These are phyloP conservation scores for Caenorhabditis sp. DNA, from an alignment of 2,888 invertebrate species.

Conservation along the genomic window DNA sequence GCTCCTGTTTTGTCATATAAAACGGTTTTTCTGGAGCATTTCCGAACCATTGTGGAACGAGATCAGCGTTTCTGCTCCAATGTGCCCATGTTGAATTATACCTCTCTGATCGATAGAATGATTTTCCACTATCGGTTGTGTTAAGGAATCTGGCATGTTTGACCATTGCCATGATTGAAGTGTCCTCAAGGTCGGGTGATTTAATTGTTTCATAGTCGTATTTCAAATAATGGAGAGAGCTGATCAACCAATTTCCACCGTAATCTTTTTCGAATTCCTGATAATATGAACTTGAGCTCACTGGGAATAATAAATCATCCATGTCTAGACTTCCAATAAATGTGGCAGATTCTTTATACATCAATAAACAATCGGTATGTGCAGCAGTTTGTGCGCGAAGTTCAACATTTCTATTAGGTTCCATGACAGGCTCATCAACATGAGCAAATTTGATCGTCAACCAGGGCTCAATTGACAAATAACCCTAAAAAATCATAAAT, in stretches of 20 bases:
- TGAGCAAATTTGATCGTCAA: constrained; percentile 31
- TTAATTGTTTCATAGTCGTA: constrained; percentile 5
- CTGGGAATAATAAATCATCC: constrained; percentile 30
- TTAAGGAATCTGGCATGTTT: constrained; percentile 8
- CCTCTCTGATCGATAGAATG: constrained; percentile 18
- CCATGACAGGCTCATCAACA: constrained; percentile 32
- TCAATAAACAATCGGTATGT: constrained; percentile 49
- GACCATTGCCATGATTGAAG: constrained; percentile 8
- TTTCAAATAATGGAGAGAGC: constrained; percentile 21
- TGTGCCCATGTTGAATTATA: constrained; percentile 36
- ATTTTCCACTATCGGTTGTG: constrained; percentile 8
- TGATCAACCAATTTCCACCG: constrained; percentile 19
- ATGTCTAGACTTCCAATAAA: constrained; percentile 32
- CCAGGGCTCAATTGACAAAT: constrained; percentile 45
- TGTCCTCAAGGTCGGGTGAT: not conserved
- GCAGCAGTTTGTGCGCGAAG: constrained; percentile 47
- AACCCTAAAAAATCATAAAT: constrained; percentile 22
- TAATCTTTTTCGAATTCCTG: constrained; percentile 34
- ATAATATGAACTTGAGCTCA: constrained; percentile 20
- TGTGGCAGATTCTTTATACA: constrained; percentile 32
- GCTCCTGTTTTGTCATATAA: not conserved
- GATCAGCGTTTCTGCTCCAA: constrained; percentile 18
- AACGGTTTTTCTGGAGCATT: not conserved
- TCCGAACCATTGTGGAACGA: constrained; percentile 4
- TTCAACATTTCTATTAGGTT: constrained; percentile 50